Base-by-base conservation (phyloP, 2,113 vertebrate genomes). In the Hippocampus guttulatus region DNA sequence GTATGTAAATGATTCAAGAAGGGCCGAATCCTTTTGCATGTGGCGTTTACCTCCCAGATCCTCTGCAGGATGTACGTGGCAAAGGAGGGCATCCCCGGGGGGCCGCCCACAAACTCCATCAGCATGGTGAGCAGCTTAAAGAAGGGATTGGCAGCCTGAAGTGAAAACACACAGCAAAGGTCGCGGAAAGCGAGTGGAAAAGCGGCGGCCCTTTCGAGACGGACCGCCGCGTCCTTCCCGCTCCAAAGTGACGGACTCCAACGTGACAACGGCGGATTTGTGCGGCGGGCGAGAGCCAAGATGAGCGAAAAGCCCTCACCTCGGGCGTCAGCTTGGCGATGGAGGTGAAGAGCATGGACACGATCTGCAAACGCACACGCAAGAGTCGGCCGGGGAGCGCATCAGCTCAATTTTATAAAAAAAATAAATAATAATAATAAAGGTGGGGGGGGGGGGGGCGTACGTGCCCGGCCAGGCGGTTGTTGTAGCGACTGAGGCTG, bases 261-360 rank as follows among this genome's bases (percentile, higher is more conserved):
- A 43, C 33, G 33, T 6, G 33, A 38, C 5, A 6, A 6, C 5
- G 33, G 33, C 5, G 0, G 33, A 38, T 38, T 38, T 38, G 52
- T 55, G 52, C 10, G 21, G 21, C 21, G 33, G 33, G 33, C 33
- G 33, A 38, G 33, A 38, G 18, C 11, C 18, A 1, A 64, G 20
- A n/a, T n/a, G 38, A 41, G 8, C 21, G 18, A 66, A 25, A 66
- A 5, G 58, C 33, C 33, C 93, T 76, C 91, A 99, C 97, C 95
- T 99, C 97, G 71, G 97, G 97, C 65, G 96, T 99, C 81, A 99
- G 91, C 86, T 99, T 99, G 41, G 97, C 97, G 81, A 99, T 99
- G 64, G 97, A 99, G 62, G 97, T 98, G 90, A 98, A 99, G 80
- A 99, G 96, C 97, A 98, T 99, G 15, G 97, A 98, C 74, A 98